phyloP scores from a whole-genome alignment of 2,113 vertebrate genomes.

The Lycocorax pyrrhopterus region DNA sequence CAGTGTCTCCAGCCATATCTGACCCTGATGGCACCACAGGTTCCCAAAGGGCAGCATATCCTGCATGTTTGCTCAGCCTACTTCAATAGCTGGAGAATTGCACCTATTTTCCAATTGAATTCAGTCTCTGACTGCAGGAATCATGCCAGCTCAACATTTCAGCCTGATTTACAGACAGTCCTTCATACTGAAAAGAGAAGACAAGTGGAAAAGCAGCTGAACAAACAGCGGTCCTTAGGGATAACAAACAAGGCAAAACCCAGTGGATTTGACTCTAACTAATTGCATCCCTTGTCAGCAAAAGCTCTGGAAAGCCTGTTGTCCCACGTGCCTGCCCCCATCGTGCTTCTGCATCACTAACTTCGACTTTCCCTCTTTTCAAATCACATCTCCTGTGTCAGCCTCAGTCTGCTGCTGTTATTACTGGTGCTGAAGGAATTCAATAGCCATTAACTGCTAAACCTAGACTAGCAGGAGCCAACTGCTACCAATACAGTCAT shows the following conservation, averaged over 20 bases:
- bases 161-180: not conserved
- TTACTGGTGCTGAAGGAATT: slow-evolving; percentile 1
- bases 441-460: not conserved
- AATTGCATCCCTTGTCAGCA: not conserved
- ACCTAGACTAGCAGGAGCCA: slow-evolving; percentile 12
- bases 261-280: not conserved
- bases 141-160: not conserved
- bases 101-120: not conserved
- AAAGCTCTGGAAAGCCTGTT: not conserved
- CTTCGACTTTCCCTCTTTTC: not conserved
- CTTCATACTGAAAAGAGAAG: not conserved
- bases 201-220: slow-evolving; percentile 17
- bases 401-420: not conserved
- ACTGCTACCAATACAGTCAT: not conserved
- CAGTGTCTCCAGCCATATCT: not conserved
- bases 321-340: not conserved
- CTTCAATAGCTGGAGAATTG: not conserved
- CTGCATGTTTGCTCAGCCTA: not conserved
- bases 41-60: not conserved
- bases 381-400: not conserved
- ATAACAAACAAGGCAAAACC: not conserved
- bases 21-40: fast-evolving
- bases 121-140: not conserved
- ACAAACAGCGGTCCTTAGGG: not conserved
- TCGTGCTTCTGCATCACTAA: not conserved